Base-by-base conservation (phyloP, 2,888 invertebrate genomes). In the Melangyna quadrimaculata region DNA sequence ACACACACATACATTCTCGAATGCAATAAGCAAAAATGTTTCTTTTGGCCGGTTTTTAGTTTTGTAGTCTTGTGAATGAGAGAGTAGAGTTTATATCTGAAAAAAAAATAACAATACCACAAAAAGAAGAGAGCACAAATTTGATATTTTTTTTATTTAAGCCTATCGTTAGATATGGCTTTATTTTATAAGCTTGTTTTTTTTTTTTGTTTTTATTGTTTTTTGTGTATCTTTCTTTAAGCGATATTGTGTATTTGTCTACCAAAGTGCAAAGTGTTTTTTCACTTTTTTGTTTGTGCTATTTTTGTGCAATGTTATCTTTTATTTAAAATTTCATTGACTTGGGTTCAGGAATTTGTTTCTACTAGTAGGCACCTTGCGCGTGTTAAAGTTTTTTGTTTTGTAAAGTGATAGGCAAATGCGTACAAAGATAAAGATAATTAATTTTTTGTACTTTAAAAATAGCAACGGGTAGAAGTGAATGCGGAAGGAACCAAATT, bases 21-120 rank as follows among this genome's bases (percentile, higher is more conserved):
- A 12, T 12, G 17, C 17, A 48, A 17, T 35, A 17, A 29, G 14
- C 17, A 27, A 57, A 40, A n/a, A 12, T 51, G 65, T n/a, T 75
- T 79, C 75, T 71, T 75, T 59, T 71, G 84, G 84, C 75, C 80
- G 80, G 80, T 84, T 82, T 72, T 65, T 65, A 65, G 43, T 63
- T 43, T 55, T 59, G 19, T 17, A 57, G 69, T 73, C 70, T 75
- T 71, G 53, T 71, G 67, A 80, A 80, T 80, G 80, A 80, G 84
- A 65, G 35, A 83, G 55, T 72, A 51, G 3, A 29, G 19, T n/a
- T 6, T n/a, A n/a, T 17, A 14, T 6, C 24, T 22, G 10, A 82
- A 17, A 43, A 67, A 14, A 37, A 4, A 37, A 59, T 22, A 55
- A 29, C 8, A 32, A 4, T 7, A 43, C n/a, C 22, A 17, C 9